Percentiles rank a stretch among this genome's conserved stretches.
These are phyloP conservation scores for Malurus cyaneus DNA, from an alignment of 2,113 vertebrate genomes.

Conservation along the genomic window DNA sequence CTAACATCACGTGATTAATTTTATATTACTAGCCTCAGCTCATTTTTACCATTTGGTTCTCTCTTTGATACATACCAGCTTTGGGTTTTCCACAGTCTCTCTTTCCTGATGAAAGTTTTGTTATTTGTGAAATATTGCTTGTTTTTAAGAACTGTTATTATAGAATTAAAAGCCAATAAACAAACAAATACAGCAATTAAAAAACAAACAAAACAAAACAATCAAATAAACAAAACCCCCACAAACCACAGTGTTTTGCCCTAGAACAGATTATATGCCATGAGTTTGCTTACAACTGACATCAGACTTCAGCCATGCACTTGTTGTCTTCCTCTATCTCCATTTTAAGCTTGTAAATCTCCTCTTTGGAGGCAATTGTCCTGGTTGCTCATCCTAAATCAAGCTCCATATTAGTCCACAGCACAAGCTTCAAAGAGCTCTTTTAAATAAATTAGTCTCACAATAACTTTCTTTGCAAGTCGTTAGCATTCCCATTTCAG, in stretches of 20 bases:
- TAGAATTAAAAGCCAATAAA: background rate
- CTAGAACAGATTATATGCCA: background rate
- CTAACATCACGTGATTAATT: background rate
- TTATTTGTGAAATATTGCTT: background rate
- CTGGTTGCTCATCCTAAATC: background rate
- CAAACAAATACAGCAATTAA: background rate
- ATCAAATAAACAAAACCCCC: too few relatives aligned
- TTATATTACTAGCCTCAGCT: background rate
- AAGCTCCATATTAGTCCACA: background rate
- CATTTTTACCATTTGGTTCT: background rate
- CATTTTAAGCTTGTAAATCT: background rate
- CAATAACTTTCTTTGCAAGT: conserved; percentile 26
- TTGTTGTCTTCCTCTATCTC: background rate
- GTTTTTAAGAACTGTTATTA: background rate
- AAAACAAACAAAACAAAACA: background rate
- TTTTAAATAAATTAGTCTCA: conserved; percentile 51
- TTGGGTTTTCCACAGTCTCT: background rate
- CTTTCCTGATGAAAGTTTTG: background rate
- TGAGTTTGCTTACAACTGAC: background rate
- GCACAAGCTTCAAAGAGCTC: background rate
- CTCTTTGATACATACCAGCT: background rate
- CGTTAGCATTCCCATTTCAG: conserved; percentile 30
- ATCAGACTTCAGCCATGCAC: background rate
- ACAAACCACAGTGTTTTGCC: background rate
- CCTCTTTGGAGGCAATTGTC: background rate